A percentile compares a stretch with the other conserved stretches of the same genome.
These are phyloP conservation scores for Scartelaos histophorus DNA, from an alignment of 2,113 vertebrate genomes.

Conservation along the genomic window DNA sequence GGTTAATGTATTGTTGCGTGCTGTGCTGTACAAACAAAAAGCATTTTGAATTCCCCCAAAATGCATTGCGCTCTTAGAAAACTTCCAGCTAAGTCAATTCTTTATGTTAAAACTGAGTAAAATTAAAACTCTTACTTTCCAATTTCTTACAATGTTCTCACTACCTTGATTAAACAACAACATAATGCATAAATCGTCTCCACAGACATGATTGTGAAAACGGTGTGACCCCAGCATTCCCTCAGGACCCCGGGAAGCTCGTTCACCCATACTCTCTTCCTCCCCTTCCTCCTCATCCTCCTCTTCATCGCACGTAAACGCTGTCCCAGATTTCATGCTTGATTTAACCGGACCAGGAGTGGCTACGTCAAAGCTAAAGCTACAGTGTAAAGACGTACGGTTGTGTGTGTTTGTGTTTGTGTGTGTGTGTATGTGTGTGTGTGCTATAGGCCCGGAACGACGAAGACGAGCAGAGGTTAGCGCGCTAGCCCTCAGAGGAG, in stretches of 20 bases:
- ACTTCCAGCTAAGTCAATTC: no score
- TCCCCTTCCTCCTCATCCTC: slow-evolving; percentile 15
- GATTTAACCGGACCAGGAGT: slow-evolving; percentile 59
- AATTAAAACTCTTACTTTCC: no score
- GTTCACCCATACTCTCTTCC: slow-evolving; percentile 18
- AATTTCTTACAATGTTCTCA: no score
- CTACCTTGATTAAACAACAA: neutral
- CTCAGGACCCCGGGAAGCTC: slow-evolving; percentile 30
- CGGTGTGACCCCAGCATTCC: slow-evolving; percentile 20
- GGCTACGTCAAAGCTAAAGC: slow-evolving; percentile 55
- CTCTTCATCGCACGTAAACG: slow-evolving; percentile 19
- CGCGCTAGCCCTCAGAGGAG: neutral
- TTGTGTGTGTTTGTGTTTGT: slow-evolving; percentile 19
- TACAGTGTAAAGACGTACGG: slow-evolving; percentile 12
- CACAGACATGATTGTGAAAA: slow-evolving; percentile 18
- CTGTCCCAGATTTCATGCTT: slow-evolving; percentile 68
- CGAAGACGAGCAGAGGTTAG: neutral
- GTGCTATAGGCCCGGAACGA: slow-evolving; percentile 12
- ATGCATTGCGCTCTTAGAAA: no score
- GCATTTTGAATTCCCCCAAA: no score
- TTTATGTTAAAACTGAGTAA: no score
- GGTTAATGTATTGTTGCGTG: no score
- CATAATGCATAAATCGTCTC: slow-evolving; percentile 3
- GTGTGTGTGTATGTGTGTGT: slow-evolving; percentile 23
- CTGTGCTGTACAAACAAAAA: no score